Base-by-base conservation (phyloP, 2,888 invertebrate species). In the Epiblema foenella region DNA sequence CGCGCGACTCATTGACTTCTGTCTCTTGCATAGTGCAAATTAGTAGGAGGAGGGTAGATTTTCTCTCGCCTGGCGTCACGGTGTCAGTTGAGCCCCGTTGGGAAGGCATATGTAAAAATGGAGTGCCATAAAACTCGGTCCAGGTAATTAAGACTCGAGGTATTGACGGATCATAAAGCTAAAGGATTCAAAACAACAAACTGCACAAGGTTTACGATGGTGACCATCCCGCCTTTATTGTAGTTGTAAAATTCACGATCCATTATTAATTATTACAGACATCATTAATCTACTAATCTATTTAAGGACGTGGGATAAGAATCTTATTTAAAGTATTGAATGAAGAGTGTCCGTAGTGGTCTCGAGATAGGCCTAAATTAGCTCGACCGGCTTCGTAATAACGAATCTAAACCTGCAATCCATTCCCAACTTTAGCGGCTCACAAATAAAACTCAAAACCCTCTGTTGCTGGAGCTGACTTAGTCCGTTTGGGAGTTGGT, bases 321-420 rank as follows among this genome's bases (percentile, higher is more conserved):
- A 93, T 93, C 93, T 93, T 91, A 93, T 93, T 93, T 93, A 93
- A 93, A 91, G 92, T 91, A 93, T 93, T 93, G 93, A 93, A 93
- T 93, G 93, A 93, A 92, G 91, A 93, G 93, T 93, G 93, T 91
- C 87, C 86, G 90, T 89, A 91, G 90, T 90, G 91, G 91, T 89
- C 87, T 89, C 86, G 89, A 93, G 93, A 93, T 93, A 93, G 93
- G 90, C 90, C 91, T 91, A 90, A 90, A 91, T 90, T 89, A 87
- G 82, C 82, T 77, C 70, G 74, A 58, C 46, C 42, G 1, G 17
- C 56, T 75, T 78, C 74, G 78, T 78, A 75, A 69, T 68, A 83
- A 74, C 73, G 29, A 57, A 18, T 12, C n/a, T 33, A 39, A 8
- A 5, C 12, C 1, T 12, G 12, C 72, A 73, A 20, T 24, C 17